Conservation (phyloP, 1,140 invertebrate genomes). For the Lethrus apterus region DNA sequence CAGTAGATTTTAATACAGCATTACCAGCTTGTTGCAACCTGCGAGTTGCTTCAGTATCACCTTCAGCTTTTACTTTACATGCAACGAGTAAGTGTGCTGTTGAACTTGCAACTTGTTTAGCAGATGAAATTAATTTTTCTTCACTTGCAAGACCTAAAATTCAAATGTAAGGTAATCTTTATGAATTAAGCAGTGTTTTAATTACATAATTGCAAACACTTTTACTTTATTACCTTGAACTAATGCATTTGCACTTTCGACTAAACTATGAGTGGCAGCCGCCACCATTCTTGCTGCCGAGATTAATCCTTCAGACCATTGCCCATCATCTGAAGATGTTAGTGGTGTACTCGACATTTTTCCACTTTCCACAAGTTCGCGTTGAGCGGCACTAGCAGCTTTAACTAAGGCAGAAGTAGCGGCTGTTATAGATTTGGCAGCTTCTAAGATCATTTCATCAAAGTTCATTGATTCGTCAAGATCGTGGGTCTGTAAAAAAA, state of each 20-base stretch:
- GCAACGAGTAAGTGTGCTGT: slow-evolving; percentile 96
- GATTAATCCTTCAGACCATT: slow-evolving; percentile 97
- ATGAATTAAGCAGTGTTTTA: no score
- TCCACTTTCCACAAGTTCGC: slow-evolving; percentile 78
- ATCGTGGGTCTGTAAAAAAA: slow-evolving; percentile 50
- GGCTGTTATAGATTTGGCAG: slow-evolving; percentile 94
- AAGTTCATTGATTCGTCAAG: slow-evolving; percentile 92
- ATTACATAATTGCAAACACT: not conserved
- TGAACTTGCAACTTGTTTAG: slow-evolving; percentile 94
- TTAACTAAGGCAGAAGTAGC: slow-evolving; percentile 95
- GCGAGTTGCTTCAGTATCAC: slow-evolving; percentile 86
- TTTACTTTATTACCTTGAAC: slow-evolving; percentile 68
- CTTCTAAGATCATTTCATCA: slow-evolving; percentile 98
- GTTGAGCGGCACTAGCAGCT: slow-evolving; percentile 91
- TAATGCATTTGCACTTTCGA: slow-evolving; percentile 93
- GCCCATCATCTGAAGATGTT: slow-evolving; percentile 88
- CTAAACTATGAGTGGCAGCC: slow-evolving; percentile 93
- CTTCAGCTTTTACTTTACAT: slow-evolving; percentile 96
- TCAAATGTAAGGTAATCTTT: no score
- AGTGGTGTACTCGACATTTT: slow-evolving; percentile 73
- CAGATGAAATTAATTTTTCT: slow-evolving; percentile 92
- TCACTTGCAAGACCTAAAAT: slow-evolving; percentile 64
- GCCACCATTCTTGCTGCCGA: slow-evolving; percentile 93
- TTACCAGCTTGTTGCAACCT: slow-evolving; percentile 93
- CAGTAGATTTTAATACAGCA: slow-evolving; percentile 94